These are phyloP conservation scores for Drosophila ercepeae DNA, from an alignment of 1,140 invertebrate genomes.

Conservation along the genomic window DNA sequence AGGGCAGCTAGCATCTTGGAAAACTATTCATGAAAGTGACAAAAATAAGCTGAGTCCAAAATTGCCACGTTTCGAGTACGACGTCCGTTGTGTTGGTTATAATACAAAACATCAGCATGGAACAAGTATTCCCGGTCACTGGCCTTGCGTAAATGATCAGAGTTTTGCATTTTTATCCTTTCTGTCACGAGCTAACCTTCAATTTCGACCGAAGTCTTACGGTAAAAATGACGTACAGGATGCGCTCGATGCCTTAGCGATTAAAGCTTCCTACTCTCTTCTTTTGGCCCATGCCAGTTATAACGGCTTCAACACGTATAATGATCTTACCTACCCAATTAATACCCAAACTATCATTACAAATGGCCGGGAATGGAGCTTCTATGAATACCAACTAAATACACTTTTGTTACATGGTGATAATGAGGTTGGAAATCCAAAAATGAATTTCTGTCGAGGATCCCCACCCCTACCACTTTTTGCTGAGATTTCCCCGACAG, in stretches of 20 bases:
- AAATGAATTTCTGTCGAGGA: conserved; percentile 93
- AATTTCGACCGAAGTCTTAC: conserved; percentile 83
- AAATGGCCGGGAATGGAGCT: conserved; percentile 92
- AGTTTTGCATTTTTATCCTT: conserved; percentile 91
- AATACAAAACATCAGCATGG: conserved; percentile 85
- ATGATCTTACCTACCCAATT: conserved; percentile 95
- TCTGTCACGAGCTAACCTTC: conserved; percentile 87
- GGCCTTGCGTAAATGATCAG: conserved; percentile 88
- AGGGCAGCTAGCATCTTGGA: conserved; percentile 87
- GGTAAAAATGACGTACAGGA: conserved; percentile 85
- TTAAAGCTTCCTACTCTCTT: conserved; percentile 92
- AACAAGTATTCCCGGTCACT: conserved; percentile 90
- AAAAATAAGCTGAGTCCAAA: conserved; percentile 73
- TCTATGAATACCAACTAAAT: conserved; percentile 95
- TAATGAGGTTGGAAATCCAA: conserved; percentile 87
- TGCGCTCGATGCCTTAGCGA: conserved; percentile 88
- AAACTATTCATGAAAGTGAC: conserved; percentile 85
- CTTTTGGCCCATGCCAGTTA: conserved; percentile 91
- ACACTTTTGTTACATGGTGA: conserved; percentile 89
- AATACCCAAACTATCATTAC: conserved; percentile 93
- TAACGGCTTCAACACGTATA: conserved; percentile 94
- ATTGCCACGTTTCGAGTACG: conserved; percentile 85
- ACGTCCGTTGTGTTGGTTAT: conserved; percentile 86
- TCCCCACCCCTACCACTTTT: conserved; percentile 89
- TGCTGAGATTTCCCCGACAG: conserved; percentile 88